phyloP scores from a whole-genome alignment of 2,797 vertebrate genomes.

The Oryzias sinensis region DNA sequence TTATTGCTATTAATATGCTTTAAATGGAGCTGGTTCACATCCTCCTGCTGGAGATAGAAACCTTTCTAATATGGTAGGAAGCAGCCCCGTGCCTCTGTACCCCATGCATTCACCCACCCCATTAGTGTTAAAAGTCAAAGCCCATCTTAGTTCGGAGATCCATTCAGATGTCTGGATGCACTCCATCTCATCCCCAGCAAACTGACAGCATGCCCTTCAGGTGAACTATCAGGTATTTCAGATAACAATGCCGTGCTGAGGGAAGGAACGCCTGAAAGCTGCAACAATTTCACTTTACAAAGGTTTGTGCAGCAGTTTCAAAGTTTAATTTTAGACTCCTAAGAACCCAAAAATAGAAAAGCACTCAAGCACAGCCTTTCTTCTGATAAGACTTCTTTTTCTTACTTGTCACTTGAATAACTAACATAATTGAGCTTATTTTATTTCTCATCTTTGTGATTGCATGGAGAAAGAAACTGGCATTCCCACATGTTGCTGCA shows the following conservation, averaged over 20 bases:
- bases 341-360: conserved; percentile 3
- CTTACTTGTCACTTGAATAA: background rate
- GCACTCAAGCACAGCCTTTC: background rate
- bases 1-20: conserved; percentile 1
- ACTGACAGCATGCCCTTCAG: conserved; percentile 14
- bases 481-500: too few species aligned
- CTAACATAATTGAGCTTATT: background rate
- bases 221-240: conserved; percentile 5
- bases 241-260: conserved; percentile 2
- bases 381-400: background rate
- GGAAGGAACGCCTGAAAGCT: background rate
- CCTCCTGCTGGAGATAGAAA: background rate
- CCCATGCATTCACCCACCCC: background rate
- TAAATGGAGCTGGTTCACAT: conserved; percentile 7
- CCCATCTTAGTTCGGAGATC: conserved; percentile 11
- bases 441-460: background rate
- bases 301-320: background rate
- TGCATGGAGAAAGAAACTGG: background rate
- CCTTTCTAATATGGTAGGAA: conserved; percentile 3
- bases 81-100: background rate
- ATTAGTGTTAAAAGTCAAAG: conserved; percentile 7
- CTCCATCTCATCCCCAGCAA: conserved; percentile 8
- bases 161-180: background rate
- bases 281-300: conserved; percentile 14
- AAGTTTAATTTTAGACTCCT: background rate